A percentile compares a stretch with the other conserved stretches of the same genome.
Conservation (phyloP, 2,888 invertebrate genomes). For the Elmis aenea region DNA sequence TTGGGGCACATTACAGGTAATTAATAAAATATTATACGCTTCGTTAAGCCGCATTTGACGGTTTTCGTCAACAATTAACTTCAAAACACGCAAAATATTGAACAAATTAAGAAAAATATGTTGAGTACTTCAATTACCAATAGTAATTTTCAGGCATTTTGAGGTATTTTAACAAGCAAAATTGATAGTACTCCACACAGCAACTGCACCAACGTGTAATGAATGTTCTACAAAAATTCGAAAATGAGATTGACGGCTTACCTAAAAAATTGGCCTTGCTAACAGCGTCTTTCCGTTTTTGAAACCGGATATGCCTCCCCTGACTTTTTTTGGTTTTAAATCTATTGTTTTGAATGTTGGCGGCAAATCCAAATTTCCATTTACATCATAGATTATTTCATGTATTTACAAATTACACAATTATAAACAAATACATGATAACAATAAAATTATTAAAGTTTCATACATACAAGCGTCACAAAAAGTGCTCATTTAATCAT, state of each 20-base stretch:
- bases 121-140: conserved; percentile 19
- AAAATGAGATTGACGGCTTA: conserved; percentile 17
- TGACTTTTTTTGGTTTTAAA: background rate
- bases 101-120: conserved; percentile 12
- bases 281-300: conserved; percentile 10
- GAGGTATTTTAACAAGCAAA: conserved; percentile 1
- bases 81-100: conserved; percentile 1
- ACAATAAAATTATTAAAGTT: no score
- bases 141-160: conserved; percentile 25
- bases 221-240: conserved; percentile 6
- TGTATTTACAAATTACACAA: background rate
- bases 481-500: no score
- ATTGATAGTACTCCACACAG: background rate
- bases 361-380: conserved; percentile 12
- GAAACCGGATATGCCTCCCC: conserved; percentile 17
- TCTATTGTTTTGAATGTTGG: conserved; percentile 16
- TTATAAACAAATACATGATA: background rate
- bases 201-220: conserved; percentile 11
- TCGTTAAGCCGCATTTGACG: no score
- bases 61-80: no score
- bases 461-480: no score
- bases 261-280: conserved; percentile 18
- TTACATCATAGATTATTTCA: background rate
- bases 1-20: background rate
- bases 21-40: no score